phyloP scores from a whole-genome alignment of 2,888 invertebrate species.

The Thera britannica region DNA sequence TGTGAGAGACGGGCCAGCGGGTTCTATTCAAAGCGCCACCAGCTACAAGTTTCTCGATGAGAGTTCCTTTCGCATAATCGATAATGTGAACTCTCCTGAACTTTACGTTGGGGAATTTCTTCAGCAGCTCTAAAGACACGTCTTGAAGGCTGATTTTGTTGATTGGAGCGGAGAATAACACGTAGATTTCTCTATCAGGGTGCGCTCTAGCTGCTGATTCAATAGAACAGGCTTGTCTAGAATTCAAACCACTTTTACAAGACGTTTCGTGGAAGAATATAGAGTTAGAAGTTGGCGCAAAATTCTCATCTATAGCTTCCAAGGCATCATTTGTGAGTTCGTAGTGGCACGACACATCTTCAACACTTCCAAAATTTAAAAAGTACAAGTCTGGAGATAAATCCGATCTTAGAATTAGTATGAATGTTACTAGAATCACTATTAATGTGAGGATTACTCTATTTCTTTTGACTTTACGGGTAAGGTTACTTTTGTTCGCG shows the following conservation, averaged over 20 bases:
- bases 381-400: conserved; percentile 26
- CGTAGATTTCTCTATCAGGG: conserved; percentile 69
- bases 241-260: conserved; percentile 75
- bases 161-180: conserved; percentile 54
- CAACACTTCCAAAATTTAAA: conserved; percentile 16
- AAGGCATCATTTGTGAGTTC: conserved; percentile 21
- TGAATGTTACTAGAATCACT: conserved; percentile 1
- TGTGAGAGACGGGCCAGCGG: conserved; percentile 85
- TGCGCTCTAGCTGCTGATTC: conserved; percentile 48
- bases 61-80: conserved; percentile 82
- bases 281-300: conserved; percentile 24
- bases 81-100: conserved; percentile 80
- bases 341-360: conserved; percentile 33
- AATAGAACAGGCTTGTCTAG: conserved; percentile 47
- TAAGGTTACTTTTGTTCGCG: background rate
- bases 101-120: conserved; percentile 77
- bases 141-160: conserved; percentile 24
- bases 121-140: conserved; percentile 24
- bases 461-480: conserved; percentile 9
- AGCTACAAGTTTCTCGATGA: conserved; percentile 81
- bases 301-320: conserved; percentile 15
- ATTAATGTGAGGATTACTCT: background rate
- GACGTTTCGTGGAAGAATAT: conserved; percentile 75
- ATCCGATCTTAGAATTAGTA: conserved; percentile 15
- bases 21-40: conserved; percentile 74